Evolutionary conservation across 2,797 vertebrate species (phyloP).

Genomic region (Pipistrellus pipistrellus): DNA sequence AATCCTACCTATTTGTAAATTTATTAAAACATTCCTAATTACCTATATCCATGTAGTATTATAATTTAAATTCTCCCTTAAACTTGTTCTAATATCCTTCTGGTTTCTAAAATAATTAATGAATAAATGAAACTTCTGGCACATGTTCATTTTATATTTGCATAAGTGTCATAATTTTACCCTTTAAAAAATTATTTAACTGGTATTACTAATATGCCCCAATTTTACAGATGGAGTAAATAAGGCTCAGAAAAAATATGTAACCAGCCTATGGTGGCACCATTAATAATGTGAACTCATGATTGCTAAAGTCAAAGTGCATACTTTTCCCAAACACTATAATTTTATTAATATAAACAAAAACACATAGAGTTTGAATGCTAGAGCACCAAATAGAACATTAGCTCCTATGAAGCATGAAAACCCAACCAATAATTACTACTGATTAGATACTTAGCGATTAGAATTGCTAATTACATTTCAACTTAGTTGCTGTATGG

Average conservation of each 20-base stretch:
- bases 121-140: neutral
- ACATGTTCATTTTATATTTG: slow-evolving; percentile 19
- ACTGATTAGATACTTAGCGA: slow-evolving; percentile 79
- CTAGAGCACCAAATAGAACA: slow-evolving; percentile 61
- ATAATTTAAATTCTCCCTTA: slow-evolving; percentile 27
- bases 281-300: neutral
- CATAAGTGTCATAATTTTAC: neutral
- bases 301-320: slow-evolving; percentile 53
- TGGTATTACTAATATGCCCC: neutral
- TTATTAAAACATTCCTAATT: neutral
- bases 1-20: neutral
- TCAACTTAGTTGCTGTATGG: slow-evolving; percentile 42
- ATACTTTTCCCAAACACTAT: neutral
- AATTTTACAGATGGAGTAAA: slow-evolving; percentile 32
- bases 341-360: slow-evolving; percentile 71
- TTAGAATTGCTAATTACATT: slow-evolving; percentile 71
- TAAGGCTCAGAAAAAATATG: neutral
- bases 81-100: neutral
- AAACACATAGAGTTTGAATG: neutral
- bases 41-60: neutral
- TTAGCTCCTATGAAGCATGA: slow-evolving; percentile 42
- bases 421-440: slow-evolving; percentile 74
- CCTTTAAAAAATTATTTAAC: neutral
- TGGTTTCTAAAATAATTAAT: slow-evolving; percentile 20
- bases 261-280: neutral